Evolutionary conservation across 2,888 invertebrate species (phyloP).

Genomic region (Yponomeuta plumbellus): DNA sequence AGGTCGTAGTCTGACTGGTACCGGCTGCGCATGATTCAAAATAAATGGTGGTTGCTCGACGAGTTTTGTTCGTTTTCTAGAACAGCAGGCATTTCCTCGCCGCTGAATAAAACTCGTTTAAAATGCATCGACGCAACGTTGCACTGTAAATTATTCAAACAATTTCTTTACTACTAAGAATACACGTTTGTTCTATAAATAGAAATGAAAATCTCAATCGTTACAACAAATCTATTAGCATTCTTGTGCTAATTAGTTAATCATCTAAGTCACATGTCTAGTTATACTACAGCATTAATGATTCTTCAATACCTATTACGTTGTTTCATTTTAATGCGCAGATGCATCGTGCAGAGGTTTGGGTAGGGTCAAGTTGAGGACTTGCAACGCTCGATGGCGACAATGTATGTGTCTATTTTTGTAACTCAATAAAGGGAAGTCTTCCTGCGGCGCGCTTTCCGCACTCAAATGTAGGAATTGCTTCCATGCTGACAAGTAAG

Average conservation of each 20-base stretch:
- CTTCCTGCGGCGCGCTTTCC: conserved; percentile 69
- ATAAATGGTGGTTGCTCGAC: conserved; percentile 14
- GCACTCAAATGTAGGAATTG: conserved; percentile 74
- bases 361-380: not conserved
- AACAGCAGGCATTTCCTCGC: conserved; percentile 16
- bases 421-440: conserved; percentile 69
- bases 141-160: conserved; percentile 7
- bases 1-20: conserved; percentile 1
- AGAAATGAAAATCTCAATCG: not conserved
- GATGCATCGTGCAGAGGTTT: too few species aligned
- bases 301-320: not conserved
- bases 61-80: conserved; percentile 18
- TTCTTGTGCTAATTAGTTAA: not conserved
- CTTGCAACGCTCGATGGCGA: conserved; percentile 14
- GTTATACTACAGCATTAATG: not conserved
- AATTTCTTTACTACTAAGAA: not conserved
- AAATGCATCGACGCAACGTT: conserved; percentile 13
- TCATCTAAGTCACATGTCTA: not conserved
- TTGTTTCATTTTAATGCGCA: not conserved
- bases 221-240: not conserved
- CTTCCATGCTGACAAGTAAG: conserved; percentile 73
- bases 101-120: conserved; percentile 15
- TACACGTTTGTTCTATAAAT: not conserved
- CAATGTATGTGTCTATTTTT: conserved; percentile 33
- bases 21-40: conserved; percentile 13